These are phyloP conservation scores for Oscheius sp. DNA, from an alignment of 2,888 invertebrate genomes.

Conservation along the genomic window DNA sequence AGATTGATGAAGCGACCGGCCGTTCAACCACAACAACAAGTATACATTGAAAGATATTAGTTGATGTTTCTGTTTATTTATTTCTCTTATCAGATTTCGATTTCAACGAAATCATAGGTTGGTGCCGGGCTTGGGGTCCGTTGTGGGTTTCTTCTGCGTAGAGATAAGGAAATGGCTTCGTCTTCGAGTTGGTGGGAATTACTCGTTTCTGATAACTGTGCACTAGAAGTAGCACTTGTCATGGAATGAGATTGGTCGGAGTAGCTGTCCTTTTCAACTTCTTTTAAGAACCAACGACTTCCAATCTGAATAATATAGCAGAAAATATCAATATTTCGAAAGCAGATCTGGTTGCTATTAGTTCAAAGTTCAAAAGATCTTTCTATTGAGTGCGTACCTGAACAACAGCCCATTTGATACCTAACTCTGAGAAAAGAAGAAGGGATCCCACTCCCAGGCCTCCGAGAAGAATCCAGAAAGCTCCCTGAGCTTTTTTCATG, in stretches of 20 bases:
- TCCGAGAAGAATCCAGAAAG: constrained; percentile 60
- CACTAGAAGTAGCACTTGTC: background rate
- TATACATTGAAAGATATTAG: background rate
- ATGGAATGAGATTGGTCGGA: background rate
- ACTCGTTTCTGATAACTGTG: background rate
- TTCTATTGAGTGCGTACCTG: background rate
- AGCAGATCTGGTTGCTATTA: background rate
- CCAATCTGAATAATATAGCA: constrained; percentile 7
- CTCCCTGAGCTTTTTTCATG: constrained; percentile 60
- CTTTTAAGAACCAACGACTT: background rate
- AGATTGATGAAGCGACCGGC: background rate
- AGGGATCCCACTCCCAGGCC: constrained; percentile 42
- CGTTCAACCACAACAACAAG: constrained; percentile 2
- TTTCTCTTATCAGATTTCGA: constrained; percentile 8
- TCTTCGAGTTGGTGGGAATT: background rate
- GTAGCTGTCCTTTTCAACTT: background rate
- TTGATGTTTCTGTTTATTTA: background rate
- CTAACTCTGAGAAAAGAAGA: constrained; percentile 25
- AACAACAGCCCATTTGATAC: constrained; percentile 3
- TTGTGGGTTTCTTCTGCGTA: constrained; percentile 8
- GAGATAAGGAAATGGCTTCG: constrained; percentile 8
- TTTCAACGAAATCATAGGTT: constrained; percentile 14
- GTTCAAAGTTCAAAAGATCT: no score
- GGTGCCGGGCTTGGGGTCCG: constrained; percentile 16
- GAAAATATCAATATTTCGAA: no score